A percentile compares a stretch with the other conserved stretches of the same genome.
Conservation (phyloP, 64 coral and sea anemone genomes). For the Montipora sp. region DNA sequence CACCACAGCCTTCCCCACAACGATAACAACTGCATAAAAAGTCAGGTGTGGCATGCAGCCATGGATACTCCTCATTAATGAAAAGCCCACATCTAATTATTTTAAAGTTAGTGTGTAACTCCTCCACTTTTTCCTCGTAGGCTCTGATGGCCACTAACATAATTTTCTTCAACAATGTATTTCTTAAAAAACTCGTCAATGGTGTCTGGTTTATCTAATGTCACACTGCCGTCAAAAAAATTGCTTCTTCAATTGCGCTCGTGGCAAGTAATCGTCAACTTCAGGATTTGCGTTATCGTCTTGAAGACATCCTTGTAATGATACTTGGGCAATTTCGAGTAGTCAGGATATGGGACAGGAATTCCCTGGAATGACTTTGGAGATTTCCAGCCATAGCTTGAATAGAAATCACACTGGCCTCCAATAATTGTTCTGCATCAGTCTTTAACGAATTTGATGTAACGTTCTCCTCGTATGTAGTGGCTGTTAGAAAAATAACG, state of each 20-base stretch:
- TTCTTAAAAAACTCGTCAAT: constrained; percentile 48
- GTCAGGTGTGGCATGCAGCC: no score
- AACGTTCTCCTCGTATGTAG: constrained; percentile 62
- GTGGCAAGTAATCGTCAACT: constrained; percentile 30
- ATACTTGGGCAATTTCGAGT: constrained; percentile 60
- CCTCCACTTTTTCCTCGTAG: no score
- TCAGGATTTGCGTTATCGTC: constrained; percentile 53
- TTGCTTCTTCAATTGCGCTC: no score
- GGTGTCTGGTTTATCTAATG: constrained; percentile 42
- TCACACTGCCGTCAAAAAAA: not conserved
- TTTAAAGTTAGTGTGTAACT: no score
- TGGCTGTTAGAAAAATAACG: constrained; percentile 21
- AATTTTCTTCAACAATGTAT: constrained; percentile 21
- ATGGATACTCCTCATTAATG: no score
- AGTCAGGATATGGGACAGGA: constrained; percentile 62
- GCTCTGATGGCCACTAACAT: not conserved
- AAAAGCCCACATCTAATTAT: no score
- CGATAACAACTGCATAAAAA: no score
- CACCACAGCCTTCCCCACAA: no score
- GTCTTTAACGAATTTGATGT: constrained; percentile 61
- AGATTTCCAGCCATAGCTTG: constrained; percentile 17
- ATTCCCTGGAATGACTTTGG: constrained; percentile 57
- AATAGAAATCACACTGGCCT: constrained; percentile 42
- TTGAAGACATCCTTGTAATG: constrained; percentile 24
- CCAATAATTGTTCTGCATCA: constrained; percentile 31